Evolutionary conservation across 2,113 vertebrate species (phyloP).

Genomic region (Condylura cristata): DNA sequence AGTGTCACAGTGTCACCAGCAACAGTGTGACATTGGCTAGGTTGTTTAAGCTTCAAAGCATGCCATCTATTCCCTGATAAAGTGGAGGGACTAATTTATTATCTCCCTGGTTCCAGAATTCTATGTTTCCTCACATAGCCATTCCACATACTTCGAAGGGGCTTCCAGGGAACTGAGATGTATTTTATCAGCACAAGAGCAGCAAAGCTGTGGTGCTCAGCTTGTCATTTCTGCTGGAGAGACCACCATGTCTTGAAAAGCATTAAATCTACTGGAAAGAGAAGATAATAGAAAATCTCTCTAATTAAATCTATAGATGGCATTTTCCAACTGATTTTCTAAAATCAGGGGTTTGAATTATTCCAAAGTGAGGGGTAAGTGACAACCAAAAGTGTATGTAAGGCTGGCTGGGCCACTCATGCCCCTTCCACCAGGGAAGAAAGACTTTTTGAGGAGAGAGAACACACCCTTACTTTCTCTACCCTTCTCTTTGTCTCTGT

Average conservation of each 20-base stretch:
- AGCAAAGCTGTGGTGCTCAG: accelerated
- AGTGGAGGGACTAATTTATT: background rate
- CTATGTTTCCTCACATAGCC: background rate
- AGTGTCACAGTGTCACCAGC: background rate
- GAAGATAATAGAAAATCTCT: background rate
- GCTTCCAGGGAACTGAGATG: background rate
- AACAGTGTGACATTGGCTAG: background rate
- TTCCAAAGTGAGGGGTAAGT: background rate
- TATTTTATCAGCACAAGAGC: background rate
- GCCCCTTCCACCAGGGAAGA: background rate
- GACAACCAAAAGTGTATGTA: background rate
- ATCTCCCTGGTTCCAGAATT: background rate
- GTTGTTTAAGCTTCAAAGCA: background rate
- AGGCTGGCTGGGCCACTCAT: background rate
- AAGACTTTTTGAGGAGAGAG: background rate
- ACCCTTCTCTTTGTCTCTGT: background rate
- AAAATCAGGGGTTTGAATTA: background rate
- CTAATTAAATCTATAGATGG: background rate
- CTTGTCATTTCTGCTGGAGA: background rate
- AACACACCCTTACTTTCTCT: background rate
- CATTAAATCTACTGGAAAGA: background rate
- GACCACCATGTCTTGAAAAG: background rate
- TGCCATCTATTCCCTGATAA: background rate
- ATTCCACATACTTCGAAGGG: background rate
- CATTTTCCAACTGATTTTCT: background rate